A percentile compares a stretch with the other conserved stretches of the same genome.
phyloP scores from a whole-genome alignment of 2,888 invertebrate species.

The Drosophila falleni region DNA sequence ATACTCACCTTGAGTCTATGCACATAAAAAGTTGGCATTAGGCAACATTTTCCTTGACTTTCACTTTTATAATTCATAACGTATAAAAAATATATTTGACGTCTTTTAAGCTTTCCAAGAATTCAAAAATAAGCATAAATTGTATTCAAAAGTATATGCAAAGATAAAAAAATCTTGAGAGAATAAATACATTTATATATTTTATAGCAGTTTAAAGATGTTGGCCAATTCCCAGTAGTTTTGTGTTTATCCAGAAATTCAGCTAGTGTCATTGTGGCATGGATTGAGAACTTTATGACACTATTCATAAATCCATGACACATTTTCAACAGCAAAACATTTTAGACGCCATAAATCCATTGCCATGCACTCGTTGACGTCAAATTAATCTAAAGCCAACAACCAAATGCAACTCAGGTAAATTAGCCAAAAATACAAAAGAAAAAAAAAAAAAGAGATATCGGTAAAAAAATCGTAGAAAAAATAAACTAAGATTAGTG shows the following conservation, averaged over 20 bases:
- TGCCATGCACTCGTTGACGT: conserved; percentile 78
- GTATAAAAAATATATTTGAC: too few relatives aligned
- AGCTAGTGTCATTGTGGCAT: conserved; percentile 39
- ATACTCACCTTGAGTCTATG: too few relatives aligned
- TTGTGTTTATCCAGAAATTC: not conserved
- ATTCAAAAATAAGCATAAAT: too few relatives aligned
- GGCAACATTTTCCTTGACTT: too few relatives aligned
- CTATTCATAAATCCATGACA: conserved; percentile 61
- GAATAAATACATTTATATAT: too few relatives aligned
- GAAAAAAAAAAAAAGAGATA: conserved; percentile 1
- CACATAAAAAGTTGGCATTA: too few relatives aligned
- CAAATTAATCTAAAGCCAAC: conserved; percentile 72
- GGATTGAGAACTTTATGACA: not conserved
- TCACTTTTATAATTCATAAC: too few relatives aligned
- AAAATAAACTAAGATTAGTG: conserved; percentile 45
- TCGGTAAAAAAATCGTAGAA: conserved; percentile 10
- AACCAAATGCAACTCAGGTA: conserved; percentile 70
- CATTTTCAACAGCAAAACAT: conserved; percentile 38
- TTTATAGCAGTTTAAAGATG: not conserved
- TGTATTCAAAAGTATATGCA: too few relatives aligned
- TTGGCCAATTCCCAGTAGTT: not conserved
- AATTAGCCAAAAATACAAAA: conserved; percentile 59
- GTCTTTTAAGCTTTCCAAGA: too few relatives aligned
- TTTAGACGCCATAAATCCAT: conserved; percentile 66
- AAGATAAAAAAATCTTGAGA: not conserved